phyloP scores from a whole-genome alignment of 2,797 vertebrate genomes.

The Sebastes baramenuke region DNA sequence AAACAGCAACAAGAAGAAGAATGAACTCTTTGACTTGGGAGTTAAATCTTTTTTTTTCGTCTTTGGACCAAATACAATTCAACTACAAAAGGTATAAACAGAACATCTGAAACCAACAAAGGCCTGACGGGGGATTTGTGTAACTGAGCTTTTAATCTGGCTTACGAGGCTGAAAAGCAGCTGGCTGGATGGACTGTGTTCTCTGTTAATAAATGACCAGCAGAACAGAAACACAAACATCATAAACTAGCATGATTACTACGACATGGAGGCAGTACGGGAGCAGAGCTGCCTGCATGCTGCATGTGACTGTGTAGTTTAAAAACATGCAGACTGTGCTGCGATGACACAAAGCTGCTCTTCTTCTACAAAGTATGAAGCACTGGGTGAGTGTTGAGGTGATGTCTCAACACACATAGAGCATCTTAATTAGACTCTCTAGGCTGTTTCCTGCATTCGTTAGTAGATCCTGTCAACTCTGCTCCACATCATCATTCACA shows the following conservation, averaged over 20 bases:
- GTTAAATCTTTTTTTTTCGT: not conserved
- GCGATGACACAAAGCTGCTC: not conserved
- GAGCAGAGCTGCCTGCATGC: not conserved
- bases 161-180: constrained; percentile 8
- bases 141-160: not conserved
- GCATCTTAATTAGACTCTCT: no score
- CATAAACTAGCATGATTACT: constrained; percentile 60
- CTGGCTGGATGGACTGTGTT: constrained; percentile 58
- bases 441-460: no score
- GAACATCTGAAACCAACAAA: not conserved
- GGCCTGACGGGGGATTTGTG: not conserved
- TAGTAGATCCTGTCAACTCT: no score
- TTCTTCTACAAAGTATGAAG: not conserved
- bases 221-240: constrained; percentile 72
- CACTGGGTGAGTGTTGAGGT: not conserved
- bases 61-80: not conserved
- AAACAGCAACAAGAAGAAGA: not conserved
- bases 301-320: not conserved
- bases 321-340: not conserved
- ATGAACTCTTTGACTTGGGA: not conserved
- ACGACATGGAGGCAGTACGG: not conserved
- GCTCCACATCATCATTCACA: no score
- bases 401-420: not conserved
- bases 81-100: not conserved
- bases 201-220: constrained; percentile 77